Percentiles rank a stretch among this genome's conserved stretches.
These are phyloP conservation scores for Pardalotus punctatus DNA, from an alignment of 2,113 vertebrate genomes.

Conservation along the genomic window DNA sequence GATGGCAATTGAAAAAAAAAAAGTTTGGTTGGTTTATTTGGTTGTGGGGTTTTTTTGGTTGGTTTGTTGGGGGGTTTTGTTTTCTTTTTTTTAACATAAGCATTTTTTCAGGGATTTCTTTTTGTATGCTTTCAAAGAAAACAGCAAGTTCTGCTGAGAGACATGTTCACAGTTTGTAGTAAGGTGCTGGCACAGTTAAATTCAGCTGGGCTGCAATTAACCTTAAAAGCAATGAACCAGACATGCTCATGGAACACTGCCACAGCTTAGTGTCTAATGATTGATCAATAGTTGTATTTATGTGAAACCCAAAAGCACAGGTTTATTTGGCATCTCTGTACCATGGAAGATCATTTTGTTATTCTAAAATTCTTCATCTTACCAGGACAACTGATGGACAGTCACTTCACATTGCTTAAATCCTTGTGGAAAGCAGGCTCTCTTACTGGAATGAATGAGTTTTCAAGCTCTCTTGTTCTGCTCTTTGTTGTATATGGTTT, in stretches of 20 bases:
- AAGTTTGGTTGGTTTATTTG: background rate
- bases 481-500: background rate
- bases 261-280: background rate
- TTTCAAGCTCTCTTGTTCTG: background rate
- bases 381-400: background rate
- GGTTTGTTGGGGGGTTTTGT: background rate
- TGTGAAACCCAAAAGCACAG: background rate
- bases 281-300: background rate
- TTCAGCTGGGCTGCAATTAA: background rate
- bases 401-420: background rate
- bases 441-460: background rate
- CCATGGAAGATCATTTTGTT: background rate
- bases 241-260: background rate
- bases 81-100: background rate
- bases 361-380: background rate
- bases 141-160: background rate
- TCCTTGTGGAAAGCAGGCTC: background rate
- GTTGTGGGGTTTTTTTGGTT: background rate
- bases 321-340: background rate
- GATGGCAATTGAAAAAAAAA: background rate
- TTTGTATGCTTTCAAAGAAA: background rate
- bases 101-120: background rate
- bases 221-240: background rate
- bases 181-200: background rate
- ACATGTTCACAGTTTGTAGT: background rate